Percentiles rank a stretch among this genome's conserved stretches.
Conservation (phyloP, 2,888 invertebrate genomes). For the Coelinius sp. region DNA sequence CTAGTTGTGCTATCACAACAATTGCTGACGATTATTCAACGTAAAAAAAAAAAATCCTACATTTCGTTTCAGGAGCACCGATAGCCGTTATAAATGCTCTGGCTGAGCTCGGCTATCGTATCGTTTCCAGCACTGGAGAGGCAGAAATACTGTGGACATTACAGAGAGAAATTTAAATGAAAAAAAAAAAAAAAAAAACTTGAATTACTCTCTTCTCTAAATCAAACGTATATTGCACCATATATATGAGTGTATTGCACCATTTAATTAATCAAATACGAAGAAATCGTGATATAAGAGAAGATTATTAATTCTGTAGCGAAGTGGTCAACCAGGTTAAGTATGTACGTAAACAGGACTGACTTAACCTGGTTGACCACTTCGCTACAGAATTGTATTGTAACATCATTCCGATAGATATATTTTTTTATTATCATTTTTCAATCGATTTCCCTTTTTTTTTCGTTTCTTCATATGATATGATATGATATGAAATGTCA, state of each 20-base stretch:
- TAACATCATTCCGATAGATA: background rate
- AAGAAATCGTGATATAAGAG: background rate
- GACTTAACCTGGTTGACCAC: too few species aligned
- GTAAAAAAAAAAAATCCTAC: slow-evolving; percentile 18
- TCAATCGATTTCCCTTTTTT: background rate
- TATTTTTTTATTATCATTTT: background rate
- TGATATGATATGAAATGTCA: background rate
- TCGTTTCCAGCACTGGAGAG: slow-evolving; percentile 85
- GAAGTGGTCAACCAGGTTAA: too few species aligned
- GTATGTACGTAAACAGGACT: too few species aligned
- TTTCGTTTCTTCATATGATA: background rate
- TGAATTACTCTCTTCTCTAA: slow-evolving; percentile 25
- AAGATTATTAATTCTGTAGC: slow-evolving; percentile 1
- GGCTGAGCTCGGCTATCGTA: slow-evolving; percentile 83
- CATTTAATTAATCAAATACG: background rate
- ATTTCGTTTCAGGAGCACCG: slow-evolving; percentile 73
- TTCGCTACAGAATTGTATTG: too few species aligned
- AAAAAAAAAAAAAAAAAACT: slow-evolving; percentile 2
- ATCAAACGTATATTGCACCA: slow-evolving; percentile 12
- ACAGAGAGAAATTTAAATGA: slow-evolving; percentile 79
- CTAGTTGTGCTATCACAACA: background rate
- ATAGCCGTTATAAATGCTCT: slow-evolving; percentile 81
- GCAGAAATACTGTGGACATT: slow-evolving; percentile 88
- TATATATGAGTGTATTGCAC: slow-evolving; percentile 21
- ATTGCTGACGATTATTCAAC: slow-evolving; percentile 7